Evolutionary conservation across 2,113 vertebrate species (phyloP).

Genomic region (Mystacornis crossleyi): DNA sequence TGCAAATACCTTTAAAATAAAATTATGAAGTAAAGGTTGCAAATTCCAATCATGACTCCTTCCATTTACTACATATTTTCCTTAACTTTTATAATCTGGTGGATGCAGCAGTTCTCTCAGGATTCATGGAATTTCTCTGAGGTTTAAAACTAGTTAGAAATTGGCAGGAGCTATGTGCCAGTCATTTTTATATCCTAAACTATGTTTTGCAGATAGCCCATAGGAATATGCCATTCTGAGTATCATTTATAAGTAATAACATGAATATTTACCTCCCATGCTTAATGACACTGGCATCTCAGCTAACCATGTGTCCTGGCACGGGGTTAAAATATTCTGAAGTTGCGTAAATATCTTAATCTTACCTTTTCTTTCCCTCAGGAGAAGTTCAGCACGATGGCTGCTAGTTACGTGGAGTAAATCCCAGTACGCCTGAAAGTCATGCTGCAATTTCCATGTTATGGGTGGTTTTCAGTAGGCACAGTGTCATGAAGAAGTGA

Average conservation of each 20-base stretch:
- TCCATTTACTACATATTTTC: not conserved
- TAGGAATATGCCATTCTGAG: not conserved
- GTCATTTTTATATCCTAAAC: not conserved
- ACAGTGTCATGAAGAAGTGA: not conserved
- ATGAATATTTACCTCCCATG: not conserved
- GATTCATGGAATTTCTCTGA: not conserved
- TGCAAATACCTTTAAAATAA: not conserved
- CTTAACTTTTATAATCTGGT: not conserved
- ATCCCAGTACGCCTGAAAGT: not conserved
- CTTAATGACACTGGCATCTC: not conserved
- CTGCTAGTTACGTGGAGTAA: not conserved
- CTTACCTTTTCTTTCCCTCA: slow-evolving; percentile 35
- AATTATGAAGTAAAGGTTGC: not conserved
- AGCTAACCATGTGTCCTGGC: not conserved
- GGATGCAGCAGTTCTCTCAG: not conserved
- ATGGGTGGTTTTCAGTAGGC: not conserved
- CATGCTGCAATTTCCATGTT: not conserved
- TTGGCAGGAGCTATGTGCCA: not conserved
- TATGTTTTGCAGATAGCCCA: not conserved
- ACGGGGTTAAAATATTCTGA: not conserved
- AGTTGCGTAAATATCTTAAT: not conserved
- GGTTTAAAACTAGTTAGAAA: not conserved
- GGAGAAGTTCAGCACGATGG: not conserved
- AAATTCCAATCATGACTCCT: not conserved
- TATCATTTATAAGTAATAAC: not conserved